Percentiles rank a stretch among this genome's conserved stretches.
phyloP scores from a whole-genome alignment of 2,888 invertebrate genomes.

The Eledona agricola region DNA sequence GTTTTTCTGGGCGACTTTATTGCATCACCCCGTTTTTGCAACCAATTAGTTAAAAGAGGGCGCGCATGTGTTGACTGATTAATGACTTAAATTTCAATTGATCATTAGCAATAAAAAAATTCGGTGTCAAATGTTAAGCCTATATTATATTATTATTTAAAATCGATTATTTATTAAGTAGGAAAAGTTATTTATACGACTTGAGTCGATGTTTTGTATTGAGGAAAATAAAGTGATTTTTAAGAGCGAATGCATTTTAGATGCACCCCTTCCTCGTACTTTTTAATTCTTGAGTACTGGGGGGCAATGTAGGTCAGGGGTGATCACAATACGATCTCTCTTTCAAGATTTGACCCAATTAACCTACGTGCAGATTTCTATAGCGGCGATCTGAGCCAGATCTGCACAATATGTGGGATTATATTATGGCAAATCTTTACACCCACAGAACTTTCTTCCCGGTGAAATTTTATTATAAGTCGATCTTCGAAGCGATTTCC shows the following conservation, averaged over 20 bases:
- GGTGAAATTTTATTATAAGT: conserved; percentile 42
- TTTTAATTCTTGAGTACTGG: conserved; percentile 27
- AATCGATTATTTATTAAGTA: conserved; percentile 38
- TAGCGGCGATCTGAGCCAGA: conserved; percentile 5
- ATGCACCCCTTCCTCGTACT: conserved; percentile 17
- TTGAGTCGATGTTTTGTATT: too few relatives aligned
- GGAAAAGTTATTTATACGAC: conserved; percentile 7
- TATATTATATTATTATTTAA: conserved; percentile 13
- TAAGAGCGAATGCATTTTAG: conserved; percentile 9
- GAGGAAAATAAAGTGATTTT: conserved; percentile 1
- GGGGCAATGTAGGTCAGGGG: conserved; percentile 33
- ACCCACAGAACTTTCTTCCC: conserved; percentile 48
- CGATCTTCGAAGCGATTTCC: conserved; percentile 12
- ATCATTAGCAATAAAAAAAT: conserved; percentile 14
- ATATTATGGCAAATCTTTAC: conserved; percentile 42
- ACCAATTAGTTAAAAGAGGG: conserved; percentile 79
- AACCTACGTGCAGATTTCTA: conserved; percentile 11
- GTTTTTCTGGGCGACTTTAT: conserved; percentile 88
- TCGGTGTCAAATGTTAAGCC: not conserved
- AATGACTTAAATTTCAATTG: conserved; percentile 10
- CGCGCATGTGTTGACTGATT: conserved; percentile 53
- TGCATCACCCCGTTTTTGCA: conserved; percentile 81
- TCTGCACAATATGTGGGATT: conserved; percentile 14
- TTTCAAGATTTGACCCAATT: conserved; percentile 12
- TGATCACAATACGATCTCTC: conserved; percentile 3